Percentiles rank a stretch among this genome's conserved stretches.
These are phyloP conservation scores for Boulengeromyrus knoepffleri DNA, from an alignment of 2,113 vertebrate species.

Conservation along the genomic window DNA sequence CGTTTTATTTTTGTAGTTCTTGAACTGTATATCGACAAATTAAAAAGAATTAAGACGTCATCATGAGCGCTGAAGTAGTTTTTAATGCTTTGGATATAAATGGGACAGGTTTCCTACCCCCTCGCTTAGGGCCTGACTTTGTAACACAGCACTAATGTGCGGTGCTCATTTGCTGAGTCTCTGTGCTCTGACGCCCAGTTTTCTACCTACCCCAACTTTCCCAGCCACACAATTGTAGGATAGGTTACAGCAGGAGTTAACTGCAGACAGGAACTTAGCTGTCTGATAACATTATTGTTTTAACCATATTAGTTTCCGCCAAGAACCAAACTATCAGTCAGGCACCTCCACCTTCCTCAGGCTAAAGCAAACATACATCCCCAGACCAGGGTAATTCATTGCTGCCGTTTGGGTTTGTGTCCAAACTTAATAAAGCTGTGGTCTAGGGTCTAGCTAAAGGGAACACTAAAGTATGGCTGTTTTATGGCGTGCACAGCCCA, in stretches of 20 bases:
- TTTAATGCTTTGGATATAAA: neutral
- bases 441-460: neutral
- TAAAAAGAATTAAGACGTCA: neutral
- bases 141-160: neutral
- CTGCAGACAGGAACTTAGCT: conserved; percentile 31
- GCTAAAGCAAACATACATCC: conserved; percentile 2
- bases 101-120: neutral
- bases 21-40: neutral
- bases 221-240: conserved; percentile 1
- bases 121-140: neutral
- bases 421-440: neutral
- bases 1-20: neutral
- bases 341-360: neutral
- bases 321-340: conserved; percentile 27
- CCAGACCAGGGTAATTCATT: conserved; percentile 3
- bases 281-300: conserved; percentile 44
- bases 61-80: neutral
- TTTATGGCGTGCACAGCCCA: neutral
- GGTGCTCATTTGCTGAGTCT: neutral
- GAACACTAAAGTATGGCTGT: neutral
- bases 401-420: conserved; percentile 25
- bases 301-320: conserved; percentile 43
- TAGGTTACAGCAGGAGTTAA: conserved; percentile 31
- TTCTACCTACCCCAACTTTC: neutral
- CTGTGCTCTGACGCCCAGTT: neutral